Base-by-base conservation (phyloP, 30 jellyfish, hydroid and myxozoan species). In the Pelagia noctiluca region DNA sequence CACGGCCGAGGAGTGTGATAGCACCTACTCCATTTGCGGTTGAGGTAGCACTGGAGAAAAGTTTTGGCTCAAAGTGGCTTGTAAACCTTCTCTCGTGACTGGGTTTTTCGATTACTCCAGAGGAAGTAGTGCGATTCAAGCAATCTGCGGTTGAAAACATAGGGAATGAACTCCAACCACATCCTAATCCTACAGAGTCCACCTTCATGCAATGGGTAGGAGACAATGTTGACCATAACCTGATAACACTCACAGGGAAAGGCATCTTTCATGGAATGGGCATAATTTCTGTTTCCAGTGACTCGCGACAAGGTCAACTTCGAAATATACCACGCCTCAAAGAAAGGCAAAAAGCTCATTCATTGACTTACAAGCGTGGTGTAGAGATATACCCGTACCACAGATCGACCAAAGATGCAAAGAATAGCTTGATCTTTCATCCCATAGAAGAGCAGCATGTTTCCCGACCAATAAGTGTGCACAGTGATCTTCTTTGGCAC, bases 401-500 rank as follows among this genome's bases (percentile, higher is more conserved):
- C 8, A 8, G 16, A n/a, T 16, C 16, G 12, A 42, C 16, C 57
- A 42, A 42, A 42, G 57, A 42, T 42, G 16, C 8, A 16, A 42
- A 42, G 16, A 42, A 5, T 42, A 42, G 16, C 16, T 42, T 42
- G 57, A 42, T 16, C 57, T 16, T 16, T 5, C 16, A 5, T 42
- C 57, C 16, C 16, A 8, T 5, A 42, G 8, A 5, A 42, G 12
- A 16, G 57, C 57, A 42, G 16, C 16, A 42, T 42, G 12, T 42
- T 42, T 42, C 16, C 8, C 57, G 16, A 42, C 57, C 8, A 42
- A 42, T 5, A 42, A 5, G 16, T 42, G 57, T 42, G 12, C 8
- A 42, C 57, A 42, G 8, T 31, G 85, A 53, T 53, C 85, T 75
- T 18, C 24, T 75, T 4, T 75, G 88, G 88, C 88, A 75, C 24